Evolutionary conservation across 1,140 invertebrate genomes (phyloP), one percentile per base, ranked within the genome.

Genomic region (Pogonus chalceus): DNA sequence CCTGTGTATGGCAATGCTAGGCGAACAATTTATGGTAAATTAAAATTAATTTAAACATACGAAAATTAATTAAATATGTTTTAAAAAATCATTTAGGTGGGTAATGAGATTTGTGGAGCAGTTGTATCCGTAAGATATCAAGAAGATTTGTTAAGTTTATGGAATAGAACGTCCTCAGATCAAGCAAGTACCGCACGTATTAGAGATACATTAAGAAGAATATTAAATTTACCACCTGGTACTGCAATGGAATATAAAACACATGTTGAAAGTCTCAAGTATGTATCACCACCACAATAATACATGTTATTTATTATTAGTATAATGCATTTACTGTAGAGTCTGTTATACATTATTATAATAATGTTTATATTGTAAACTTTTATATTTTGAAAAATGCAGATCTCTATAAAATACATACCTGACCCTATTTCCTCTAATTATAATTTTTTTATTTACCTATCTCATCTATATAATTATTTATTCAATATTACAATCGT

Each of bases 91-190:
- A 56, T 62, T 20, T 54, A 70, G 68, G 65, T 66, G n/a, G 95
- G 95, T 7, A 89, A 96, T 60, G 96, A 99, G 77, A 95, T 99
- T 59, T 99, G 96, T 77, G 96, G 96, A 1, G 90, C 94, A 56
- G 96, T 98, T 49, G 85, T 98, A 59, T 97, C 94, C 2, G 66
- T 68, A 1, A 58, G 69, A 54, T 69, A 65, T 64, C 74, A 96
- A 86, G 96, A 98, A 74, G 96, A 98, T 70, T 90, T 96, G 68
- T 86, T 99, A 64, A 96, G 93, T 60, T 83, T 99, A 61, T 99
- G 96, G 96, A 98, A 98, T 76, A 84, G 88, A 67, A 96, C 88
- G 60, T 90, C 94, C 10, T 83, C 84, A 60, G 92, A 98, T 78
- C 78, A 83, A 66, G 79, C 78, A 54, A 90, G 89, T 52, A 96